Evolutionary conservation across 2,888 invertebrate species (phyloP), one percentile per base, ranked within the genome.

Genomic region (Fragum fragum): DNA sequence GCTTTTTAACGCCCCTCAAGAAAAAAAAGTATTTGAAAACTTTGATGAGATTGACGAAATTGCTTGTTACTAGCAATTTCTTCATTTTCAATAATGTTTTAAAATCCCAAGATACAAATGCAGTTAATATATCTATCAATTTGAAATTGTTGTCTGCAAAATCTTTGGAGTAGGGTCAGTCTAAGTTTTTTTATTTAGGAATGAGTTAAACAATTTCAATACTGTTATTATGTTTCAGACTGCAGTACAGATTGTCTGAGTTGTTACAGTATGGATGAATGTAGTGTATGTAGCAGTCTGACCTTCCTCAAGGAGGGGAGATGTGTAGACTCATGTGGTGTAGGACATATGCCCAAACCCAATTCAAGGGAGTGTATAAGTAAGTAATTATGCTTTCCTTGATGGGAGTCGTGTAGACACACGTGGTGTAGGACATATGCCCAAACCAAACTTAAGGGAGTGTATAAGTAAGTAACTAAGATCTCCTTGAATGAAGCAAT

Each of bases 391-490:
- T n/a, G n/a, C n/a, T n/a, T n/a, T n/a, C n/a, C n/a, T n/a, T n/a
- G 73, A 85, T 57, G 87, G 90, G 7, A 28, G 47, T 3, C 91
- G 92, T 89, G 89, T 90, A 0, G 36, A 71, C 7, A 69, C 70
- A 11, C 91, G 92, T 88, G 90, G 89, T 7, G 53, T 68, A 14
- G 87, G 87, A 1, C 89, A 79, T 66, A 78, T 90, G 28, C 77
- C 87, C 7, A 86, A 89, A 68, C 59, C 69, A 2, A 53, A 85
- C 32, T 72, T 71, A 9, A 84, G 89, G 66, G 83, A 84, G 29
- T 92, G 92, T 81, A 79, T 82, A 68, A 87, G 92, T 92, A 73
- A 83, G 87, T 81, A 57, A 53, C 9, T n/a, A n/a, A n/a, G n/a
- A n/a, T n/a, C n/a, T n/a, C n/a, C n/a, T n/a, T n/a, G 73, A 85